Evolutionary conservation across 2,113 vertebrate species (phyloP).

Genomic region (Dromaius novaehollandiae): DNA sequence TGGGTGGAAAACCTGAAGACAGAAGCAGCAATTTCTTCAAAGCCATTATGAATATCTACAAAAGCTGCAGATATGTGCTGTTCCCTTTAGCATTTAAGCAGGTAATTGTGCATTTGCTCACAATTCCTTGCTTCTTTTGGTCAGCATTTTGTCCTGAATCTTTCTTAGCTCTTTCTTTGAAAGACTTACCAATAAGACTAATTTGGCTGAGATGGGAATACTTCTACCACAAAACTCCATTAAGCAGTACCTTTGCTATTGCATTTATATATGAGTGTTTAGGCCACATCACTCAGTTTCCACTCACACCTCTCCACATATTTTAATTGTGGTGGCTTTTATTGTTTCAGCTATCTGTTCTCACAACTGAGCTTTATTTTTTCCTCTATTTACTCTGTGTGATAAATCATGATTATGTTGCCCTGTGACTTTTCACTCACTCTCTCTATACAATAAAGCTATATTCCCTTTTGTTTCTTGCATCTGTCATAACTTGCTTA

Average conservation of each 20-base stretch:
- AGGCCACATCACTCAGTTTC: neutral
- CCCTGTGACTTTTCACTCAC: neutral
- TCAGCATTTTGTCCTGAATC: neutral
- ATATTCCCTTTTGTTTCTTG: neutral
- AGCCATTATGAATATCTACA: neutral
- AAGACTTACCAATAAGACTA: neutral
- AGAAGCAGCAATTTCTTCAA: neutral
- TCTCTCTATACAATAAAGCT: neutral
- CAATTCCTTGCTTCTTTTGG: neutral
- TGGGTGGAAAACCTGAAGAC: neutral
- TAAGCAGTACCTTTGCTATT: neutral
- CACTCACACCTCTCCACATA: neutral
- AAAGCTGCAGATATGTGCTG: neutral
- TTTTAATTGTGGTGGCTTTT: neutral
- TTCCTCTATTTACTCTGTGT: neutral
- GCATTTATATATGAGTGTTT: neutral
- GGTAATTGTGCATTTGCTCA: neutral
- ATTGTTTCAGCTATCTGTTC: slow-evolving; percentile 13
- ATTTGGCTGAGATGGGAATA: neutral
- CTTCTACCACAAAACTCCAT: neutral
- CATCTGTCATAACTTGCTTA: neutral
- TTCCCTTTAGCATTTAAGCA: neutral
- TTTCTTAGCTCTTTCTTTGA: neutral
- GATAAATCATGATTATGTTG: neutral
- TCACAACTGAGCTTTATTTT: neutral